Evolutionary conservation across 2,113 vertebrate species (phyloP).

Genomic region (Scortum barcoo): DNA sequence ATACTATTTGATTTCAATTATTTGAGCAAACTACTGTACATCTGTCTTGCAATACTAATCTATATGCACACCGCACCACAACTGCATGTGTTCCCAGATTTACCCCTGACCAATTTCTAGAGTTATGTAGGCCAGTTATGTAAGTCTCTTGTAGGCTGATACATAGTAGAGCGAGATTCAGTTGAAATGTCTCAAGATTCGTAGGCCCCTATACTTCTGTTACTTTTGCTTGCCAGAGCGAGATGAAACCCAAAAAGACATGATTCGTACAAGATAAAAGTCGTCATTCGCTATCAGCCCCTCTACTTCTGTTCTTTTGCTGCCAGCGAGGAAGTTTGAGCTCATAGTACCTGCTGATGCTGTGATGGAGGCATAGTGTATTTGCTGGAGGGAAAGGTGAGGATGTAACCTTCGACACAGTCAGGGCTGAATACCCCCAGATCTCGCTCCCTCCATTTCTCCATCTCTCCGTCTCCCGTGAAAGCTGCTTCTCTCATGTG

Average conservation of each 20-base stretch:
- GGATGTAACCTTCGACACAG: background rate
- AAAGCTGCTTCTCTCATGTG: constrained; percentile 66
- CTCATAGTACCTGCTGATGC: background rate
- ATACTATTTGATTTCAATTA: background rate
- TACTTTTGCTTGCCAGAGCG: no score
- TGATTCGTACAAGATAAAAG: constrained; percentile 12
- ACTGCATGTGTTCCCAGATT: no score
- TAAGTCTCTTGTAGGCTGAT: no score
- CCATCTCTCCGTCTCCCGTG: constrained; percentile 35
- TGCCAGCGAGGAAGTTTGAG: background rate
- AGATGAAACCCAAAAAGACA: constrained; percentile 20
- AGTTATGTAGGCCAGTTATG: constrained; percentile 46
- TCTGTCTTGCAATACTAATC: background rate
- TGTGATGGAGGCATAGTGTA: background rate
- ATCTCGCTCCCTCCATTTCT: constrained; percentile 28
- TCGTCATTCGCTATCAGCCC: background rate
- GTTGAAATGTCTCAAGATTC: constrained; percentile 16
- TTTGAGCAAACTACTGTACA: no score
- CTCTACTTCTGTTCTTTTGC: background rate
- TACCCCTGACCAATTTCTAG: constrained; percentile 30
- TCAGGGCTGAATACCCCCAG: constrained; percentile 11
- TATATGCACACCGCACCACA: no score
- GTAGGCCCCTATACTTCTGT: no score
- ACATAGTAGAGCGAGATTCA: no score
- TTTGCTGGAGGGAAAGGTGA: constrained; percentile 22